Evolutionary conservation across 2,888 invertebrate species (phyloP), one percentile per base, ranked within the genome.

Genomic region (Pseudococcus viburni): DNA sequence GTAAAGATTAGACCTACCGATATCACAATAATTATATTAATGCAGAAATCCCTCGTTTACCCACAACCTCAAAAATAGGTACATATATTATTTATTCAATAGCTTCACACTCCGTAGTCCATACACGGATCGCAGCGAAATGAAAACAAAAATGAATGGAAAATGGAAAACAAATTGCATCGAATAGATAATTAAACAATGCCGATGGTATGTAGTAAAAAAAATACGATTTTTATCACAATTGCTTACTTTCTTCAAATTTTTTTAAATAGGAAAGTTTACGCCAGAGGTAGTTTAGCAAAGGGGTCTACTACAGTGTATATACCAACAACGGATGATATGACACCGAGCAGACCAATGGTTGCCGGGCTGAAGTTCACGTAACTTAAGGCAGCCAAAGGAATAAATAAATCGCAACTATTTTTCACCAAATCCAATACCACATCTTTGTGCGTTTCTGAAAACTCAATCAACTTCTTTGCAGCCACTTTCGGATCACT

Each of bases 361-460:
- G 94, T 93, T 89, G 96, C 95, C 0, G 97, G 95, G 89, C 95
- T 95, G 12, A 97, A 91, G 90, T 94, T 95, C 0, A 95, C 93
- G 91, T 95, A 95, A 0, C 96, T 97, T 90, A 98, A 92, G 8
- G 95, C 94, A 89, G 96, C 95, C 89, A 98, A 92, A 0, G 98
- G 98, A 91, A 98, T 95, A 90, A 97, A 95, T 88, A 98, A 92
- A 92, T 98, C 98, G 92, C 96, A 96, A 11, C 94, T 92, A 93
- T 98, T 98, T 91, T 97, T 97, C 7, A 96, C 91, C 0, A 96
- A 95, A 92, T 98, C 98, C 89, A 97, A 93, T 89, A 96, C 93
- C 12, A 98, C 93, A 91, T 95, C 94, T 90, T 94, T 94, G 90
- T 94, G 93, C 77, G 92, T 91, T 64, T 87, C 83, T 8, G 89